Percentiles rank a stretch among this genome's conserved stretches.
Conservation (phyloP, 2,797 vertebrate species). For the Pipistrellus pipistrellus region DNA sequence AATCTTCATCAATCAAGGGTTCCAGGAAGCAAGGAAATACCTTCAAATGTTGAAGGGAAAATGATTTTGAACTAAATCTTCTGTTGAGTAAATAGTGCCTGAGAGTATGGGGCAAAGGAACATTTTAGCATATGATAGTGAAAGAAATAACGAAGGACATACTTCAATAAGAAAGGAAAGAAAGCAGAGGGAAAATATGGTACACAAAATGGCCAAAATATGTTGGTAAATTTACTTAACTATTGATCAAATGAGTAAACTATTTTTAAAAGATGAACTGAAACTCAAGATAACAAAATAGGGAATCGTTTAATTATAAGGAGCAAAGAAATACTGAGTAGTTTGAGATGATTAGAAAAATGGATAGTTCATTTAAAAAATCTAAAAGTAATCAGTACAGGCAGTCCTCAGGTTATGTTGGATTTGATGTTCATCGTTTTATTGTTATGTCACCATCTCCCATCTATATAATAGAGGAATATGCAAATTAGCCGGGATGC, state of each 20-base stretch:
- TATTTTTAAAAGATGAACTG: conserved; percentile 3
- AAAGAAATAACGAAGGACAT: background rate
- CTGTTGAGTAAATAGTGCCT: background rate
- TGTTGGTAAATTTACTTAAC: background rate
- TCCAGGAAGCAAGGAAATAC: background rate
- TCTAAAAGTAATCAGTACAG: background rate
- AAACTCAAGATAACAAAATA: background rate
- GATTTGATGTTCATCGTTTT: too few relatives aligned
- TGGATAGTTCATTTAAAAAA: background rate
- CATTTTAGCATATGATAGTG: background rate
- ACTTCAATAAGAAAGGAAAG: background rate
- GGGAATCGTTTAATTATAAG: background rate
- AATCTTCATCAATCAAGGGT: background rate
- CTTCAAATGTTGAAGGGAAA: background rate
- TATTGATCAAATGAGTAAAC: background rate
- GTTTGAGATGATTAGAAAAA: conserved; percentile 22
- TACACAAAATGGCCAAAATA: background rate
- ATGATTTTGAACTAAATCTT: conserved; percentile 11
- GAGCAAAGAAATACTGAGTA: conserved; percentile 6
- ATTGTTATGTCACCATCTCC: too few relatives aligned
- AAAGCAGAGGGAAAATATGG: background rate
- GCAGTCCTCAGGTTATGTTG: too few relatives aligned
- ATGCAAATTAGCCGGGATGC: too few relatives aligned
- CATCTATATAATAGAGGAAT: too few relatives aligned
- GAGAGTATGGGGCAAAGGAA: background rate